Percentiles rank a stretch among this genome's conserved stretches.
Evolutionary conservation across 2,113 vertebrate species (phyloP).

Genomic region (Scolopax mira): DNA sequence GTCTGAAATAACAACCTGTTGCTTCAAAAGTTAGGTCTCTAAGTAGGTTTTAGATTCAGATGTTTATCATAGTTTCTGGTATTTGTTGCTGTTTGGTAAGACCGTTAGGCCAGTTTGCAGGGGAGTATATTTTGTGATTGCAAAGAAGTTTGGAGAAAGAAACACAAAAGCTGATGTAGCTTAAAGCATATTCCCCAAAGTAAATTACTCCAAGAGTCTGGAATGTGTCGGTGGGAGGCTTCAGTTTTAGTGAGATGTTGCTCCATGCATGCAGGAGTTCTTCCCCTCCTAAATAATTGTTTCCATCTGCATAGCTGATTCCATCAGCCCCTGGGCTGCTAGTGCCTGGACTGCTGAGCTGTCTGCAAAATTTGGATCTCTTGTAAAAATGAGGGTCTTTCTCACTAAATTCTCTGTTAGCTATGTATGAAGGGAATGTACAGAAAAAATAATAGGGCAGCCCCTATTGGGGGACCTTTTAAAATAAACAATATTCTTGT

Average conservation of each 20-base stretch:
- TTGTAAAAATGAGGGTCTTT: not conserved
- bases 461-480: not conserved
- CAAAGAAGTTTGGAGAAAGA: not conserved
- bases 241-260: constrained; percentile 24
- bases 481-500: not conserved
- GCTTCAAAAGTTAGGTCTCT: not conserved
- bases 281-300: constrained; percentile 54
- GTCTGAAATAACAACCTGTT: not conserved
- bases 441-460: not conserved
- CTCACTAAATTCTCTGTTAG: not conserved
- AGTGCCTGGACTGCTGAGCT: not conserved
- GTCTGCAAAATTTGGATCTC: not conserved
- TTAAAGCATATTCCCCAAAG: constrained; percentile 43
- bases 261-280: not conserved
- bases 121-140: not conserved
- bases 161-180: constrained; percentile 31
- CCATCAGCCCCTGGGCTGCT: not conserved
- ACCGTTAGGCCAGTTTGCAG: not conserved
- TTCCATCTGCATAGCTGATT: constrained; percentile 51
- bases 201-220: constrained; percentile 45
- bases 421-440: not conserved
- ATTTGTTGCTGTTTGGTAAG: not conserved
- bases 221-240: constrained; percentile 65
- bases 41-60: not conserved
- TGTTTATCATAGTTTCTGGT: not conserved